phyloP scores from a whole-genome alignment of 2,888 invertebrate species.

The Noctua janthina region DNA sequence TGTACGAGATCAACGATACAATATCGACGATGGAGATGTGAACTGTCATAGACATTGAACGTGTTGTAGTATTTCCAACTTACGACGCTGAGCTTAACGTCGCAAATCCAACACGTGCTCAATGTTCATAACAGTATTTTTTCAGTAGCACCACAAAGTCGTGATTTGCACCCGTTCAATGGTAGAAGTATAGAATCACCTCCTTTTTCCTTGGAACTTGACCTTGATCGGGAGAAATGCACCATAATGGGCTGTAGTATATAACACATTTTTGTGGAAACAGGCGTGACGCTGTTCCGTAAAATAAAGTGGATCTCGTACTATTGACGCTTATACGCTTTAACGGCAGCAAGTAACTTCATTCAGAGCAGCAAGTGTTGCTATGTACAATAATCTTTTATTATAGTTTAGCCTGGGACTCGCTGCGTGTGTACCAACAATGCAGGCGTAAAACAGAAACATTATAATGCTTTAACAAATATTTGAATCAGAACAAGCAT shows the following conservation, averaged over 20 bases:
- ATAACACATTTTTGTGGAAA: too few species aligned
- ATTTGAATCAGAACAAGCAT: not conserved
- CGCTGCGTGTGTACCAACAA: not conserved
- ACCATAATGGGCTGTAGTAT: not conserved
- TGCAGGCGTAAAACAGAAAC: not conserved
- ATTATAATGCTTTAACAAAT: not conserved
- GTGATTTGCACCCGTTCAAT: not conserved
- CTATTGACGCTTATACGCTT: conserved; percentile 11
- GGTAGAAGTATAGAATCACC: too few species aligned
- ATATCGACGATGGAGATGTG: not conserved
- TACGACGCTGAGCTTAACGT: not conserved
- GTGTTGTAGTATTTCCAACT: not conserved
- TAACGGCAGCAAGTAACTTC: conserved; percentile 11
- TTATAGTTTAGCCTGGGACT: conserved; percentile 13
- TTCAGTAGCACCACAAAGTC: not conserved
- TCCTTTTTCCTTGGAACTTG: not conserved
- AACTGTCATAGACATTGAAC: not conserved
- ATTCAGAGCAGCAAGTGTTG: conserved; percentile 2
- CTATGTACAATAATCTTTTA: conserved; percentile 24
- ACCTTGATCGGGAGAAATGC: not conserved
- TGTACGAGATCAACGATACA: not conserved
- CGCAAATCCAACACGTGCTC: not conserved
- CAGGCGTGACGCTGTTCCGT: not conserved
- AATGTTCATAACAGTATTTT: not conserved
- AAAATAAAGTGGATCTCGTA: not conserved